Conservation (phyloP, 2,888 invertebrate genomes). For the Tetragnatha montana region DNA sequence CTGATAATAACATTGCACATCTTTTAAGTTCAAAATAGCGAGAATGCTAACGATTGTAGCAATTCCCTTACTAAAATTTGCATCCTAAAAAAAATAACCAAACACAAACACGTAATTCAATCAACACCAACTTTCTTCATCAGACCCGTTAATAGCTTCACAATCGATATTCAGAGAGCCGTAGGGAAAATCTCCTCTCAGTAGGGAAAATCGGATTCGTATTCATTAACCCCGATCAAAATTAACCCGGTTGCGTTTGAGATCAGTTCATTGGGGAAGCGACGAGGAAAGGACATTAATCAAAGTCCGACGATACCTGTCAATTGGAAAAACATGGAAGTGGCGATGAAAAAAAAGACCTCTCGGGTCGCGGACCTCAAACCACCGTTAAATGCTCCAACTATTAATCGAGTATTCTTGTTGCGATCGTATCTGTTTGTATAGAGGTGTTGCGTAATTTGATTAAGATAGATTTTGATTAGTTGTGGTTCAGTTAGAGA, state of each 20-base stretch:
- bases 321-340: constrained; percentile 1
- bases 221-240: constrained; percentile 61
- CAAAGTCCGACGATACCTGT: constrained; percentile 4
- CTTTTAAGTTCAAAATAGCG: too few species aligned
- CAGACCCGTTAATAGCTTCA: not conserved
- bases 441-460: too few species aligned
- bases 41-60: too few species aligned
- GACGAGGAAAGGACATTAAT: constrained; percentile 51
- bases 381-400: too few species aligned
- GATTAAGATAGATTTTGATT: too few species aligned
- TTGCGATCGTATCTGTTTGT: too few species aligned
- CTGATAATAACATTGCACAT: too few species aligned
- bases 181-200: constrained; percentile 10
- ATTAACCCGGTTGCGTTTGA: constrained; percentile 57
- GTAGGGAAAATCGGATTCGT: constrained; percentile 4
- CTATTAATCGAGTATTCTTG: too few species aligned
- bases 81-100: not conserved
- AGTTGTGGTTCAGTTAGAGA: too few species aligned
- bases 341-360: not conserved
- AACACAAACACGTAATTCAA: not conserved
- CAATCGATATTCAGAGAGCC: not conserved
- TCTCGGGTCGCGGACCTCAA: constrained; percentile 12
- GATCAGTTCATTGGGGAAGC: constrained; percentile 9
- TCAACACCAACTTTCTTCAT: not conserved
- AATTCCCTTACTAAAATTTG: too few species aligned